Base-by-base conservation (phyloP, 2,797 vertebrate species). In the Craterocephalus amniculus region DNA sequence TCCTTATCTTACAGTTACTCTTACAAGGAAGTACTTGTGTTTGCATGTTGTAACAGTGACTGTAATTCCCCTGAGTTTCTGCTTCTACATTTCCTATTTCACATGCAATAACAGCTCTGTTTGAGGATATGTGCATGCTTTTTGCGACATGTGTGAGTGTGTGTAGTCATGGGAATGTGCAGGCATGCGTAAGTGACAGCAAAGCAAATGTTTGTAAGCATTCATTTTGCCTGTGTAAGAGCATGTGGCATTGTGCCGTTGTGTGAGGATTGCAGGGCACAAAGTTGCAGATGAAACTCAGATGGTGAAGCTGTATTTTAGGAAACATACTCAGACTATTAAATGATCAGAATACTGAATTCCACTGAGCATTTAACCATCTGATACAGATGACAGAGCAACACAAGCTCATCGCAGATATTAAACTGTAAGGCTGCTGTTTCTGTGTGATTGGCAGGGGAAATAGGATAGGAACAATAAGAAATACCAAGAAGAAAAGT, bases 161-260 rank as follows among this genome's bases (percentile, higher is more conserved):
- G 67, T 71, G 36, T 70, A 12, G 57, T 61, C 78, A 31, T 1
- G 10, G 24, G 43, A 65, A 27, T 76, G 87, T 82, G 62, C 76
- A 70, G 67, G 48, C 78, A 75, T 79, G 78, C 31, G 3, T 68
- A 56, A 67, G 59, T 73, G 62, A 76, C 78, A 70, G 78, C 40
- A 20, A 1, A 24, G 64, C 34, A 36, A 73, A 72, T 74, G 69
- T 85, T 74, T 88, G 80, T 32, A 48, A 63, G 68, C 51, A 22
- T 69, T 63, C 16, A 51, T 16, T 67, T 52, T 38, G 48, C 67
- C 59, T 71, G 49, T 10, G 20, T 20, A 6, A 2, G 16, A 20
- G 40, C n/a, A 20, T 18, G 51, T 43, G 24, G 16, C 34, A n/a
- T 61, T 26, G 70, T 63, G 67, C 58, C 45, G 35, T 59, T 72